phyloP scores from a whole-genome alignment of 2,113 vertebrate species.

The Daboia siamensis region DNA sequence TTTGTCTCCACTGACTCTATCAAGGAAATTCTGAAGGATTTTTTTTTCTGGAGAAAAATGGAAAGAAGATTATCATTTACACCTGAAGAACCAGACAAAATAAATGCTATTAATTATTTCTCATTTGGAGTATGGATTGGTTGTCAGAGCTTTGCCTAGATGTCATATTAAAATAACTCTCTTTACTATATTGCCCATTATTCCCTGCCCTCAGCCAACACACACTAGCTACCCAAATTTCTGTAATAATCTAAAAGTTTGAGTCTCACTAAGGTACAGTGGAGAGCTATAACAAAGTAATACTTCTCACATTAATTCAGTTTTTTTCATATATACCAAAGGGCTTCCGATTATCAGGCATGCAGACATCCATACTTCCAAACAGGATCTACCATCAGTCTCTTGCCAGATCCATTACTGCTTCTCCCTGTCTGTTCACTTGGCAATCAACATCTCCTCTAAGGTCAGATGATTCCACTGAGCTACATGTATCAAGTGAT shows the following conservation, averaged over 20 bases:
- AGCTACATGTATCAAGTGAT: neutral
- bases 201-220: neutral
- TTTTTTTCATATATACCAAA: neutral
- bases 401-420: neutral
- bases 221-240: neutral
- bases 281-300: neutral
- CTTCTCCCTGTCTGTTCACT: neutral
- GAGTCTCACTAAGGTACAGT: neutral
- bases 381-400: neutral
- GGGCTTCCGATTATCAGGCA: neutral
- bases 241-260: neutral
- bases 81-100: neutral
- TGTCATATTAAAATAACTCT: neutral
- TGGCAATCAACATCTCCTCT: neutral
- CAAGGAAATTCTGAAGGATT: conserved; percentile 34
- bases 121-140: neutral
- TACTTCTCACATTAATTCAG: neutral
- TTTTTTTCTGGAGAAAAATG: conserved; percentile 8
- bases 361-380: neutral
- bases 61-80: neutral
- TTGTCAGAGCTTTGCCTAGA: neutral
- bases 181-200: neutral
- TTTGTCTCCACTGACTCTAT: neutral
- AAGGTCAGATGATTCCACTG: neutral
- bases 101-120: neutral